Percentiles rank a stretch among this genome's conserved stretches.
phyloP scores from a whole-genome alignment of 2,113 vertebrate genomes.

The Trogon melanurus region DNA sequence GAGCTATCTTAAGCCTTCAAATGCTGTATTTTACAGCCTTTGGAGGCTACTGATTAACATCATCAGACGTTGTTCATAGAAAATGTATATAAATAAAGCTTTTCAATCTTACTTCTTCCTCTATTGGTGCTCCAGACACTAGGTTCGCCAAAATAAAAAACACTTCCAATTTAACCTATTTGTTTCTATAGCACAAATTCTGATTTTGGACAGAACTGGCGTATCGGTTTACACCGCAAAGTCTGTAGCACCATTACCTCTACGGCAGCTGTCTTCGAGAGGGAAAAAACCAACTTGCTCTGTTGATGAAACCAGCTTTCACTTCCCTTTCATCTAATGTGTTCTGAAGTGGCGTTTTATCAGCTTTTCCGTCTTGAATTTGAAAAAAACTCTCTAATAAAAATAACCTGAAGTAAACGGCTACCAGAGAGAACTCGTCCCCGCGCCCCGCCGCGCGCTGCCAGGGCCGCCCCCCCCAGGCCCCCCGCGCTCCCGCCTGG shows the following conservation, averaged over 20 bases:
- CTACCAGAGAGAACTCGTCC: background rate
- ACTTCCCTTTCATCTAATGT: background rate
- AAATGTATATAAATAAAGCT: background rate
- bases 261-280: background rate
- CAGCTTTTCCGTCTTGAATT: background rate
- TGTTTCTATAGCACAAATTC: background rate
- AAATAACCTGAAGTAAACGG: constrained; percentile 35
- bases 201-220: background rate
- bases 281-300: background rate
- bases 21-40: background rate
- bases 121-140: constrained; percentile 22
- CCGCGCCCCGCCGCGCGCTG: background rate
- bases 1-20: background rate
- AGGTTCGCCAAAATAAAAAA: background rate
- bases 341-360: background rate
- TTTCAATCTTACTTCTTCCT: background rate
- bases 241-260: background rate
- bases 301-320: constrained; percentile 3
- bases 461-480: rapidly evolving
- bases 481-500: rapidly evolving
- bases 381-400: constrained; percentile 54
- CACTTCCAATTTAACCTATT: background rate
- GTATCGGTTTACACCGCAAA: background rate
- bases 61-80: background rate
- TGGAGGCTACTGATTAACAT: background rate